These are phyloP conservation scores for Odocoileus virginianus DNA, from an alignment of 2,113 vertebrate genomes.

Conservation along the genomic window DNA sequence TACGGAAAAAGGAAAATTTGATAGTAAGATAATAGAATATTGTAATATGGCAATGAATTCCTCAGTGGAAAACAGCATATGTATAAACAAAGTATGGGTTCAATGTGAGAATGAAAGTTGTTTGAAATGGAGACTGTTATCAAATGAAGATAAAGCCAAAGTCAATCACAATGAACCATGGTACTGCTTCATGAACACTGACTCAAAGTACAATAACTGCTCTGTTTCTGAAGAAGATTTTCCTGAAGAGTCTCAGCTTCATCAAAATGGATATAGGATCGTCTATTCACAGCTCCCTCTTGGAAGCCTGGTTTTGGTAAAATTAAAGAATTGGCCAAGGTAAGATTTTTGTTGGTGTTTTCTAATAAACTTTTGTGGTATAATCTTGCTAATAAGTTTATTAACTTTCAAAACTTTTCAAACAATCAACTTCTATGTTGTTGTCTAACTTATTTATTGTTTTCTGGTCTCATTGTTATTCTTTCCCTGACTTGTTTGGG, in stretches of 20 bases:
- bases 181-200: conserved; percentile 71
- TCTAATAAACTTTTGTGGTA: neutral
- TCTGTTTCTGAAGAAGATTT: conserved; percentile 71
- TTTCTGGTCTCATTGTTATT: conserved; percentile 7
- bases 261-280: conserved; percentile 57
- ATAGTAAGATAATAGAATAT: neutral
- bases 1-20: neutral
- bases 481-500: neutral
- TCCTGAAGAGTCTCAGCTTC: conserved; percentile 61
- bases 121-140: conserved; percentile 74
- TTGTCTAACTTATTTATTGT: neutral
- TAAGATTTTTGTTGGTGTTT: conserved; percentile 56
- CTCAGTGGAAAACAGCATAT: neutral
- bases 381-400: neutral
- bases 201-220: conserved; percentile 60
- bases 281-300: conserved; percentile 72
- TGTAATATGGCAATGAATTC: neutral
- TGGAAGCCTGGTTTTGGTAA: conserved; percentile 74
- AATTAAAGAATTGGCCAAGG: conserved; percentile 70
- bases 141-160: conserved; percentile 37
- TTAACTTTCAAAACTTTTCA: neutral
- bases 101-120: conserved; percentile 69
- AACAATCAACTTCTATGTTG: neutral
- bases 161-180: conserved; percentile 58
- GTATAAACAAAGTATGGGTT: conserved; percentile 62